phyloP scores from a whole-genome alignment of 2,888 invertebrate genomes.

The Augiades crinisus region DNA sequence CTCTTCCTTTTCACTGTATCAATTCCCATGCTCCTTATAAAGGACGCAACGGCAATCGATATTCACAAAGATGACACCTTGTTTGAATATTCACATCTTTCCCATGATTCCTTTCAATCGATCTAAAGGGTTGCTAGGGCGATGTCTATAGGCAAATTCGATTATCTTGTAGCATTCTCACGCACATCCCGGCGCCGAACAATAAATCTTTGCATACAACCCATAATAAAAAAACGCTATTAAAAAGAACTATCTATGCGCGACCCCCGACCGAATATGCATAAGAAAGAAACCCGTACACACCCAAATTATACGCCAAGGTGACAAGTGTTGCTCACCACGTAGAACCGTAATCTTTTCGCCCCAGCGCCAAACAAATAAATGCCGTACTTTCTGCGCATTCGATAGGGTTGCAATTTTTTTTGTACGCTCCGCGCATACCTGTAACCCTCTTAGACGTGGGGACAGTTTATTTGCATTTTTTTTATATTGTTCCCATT shows the following conservation, averaged over 20 bases:
- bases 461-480: slow-evolving; percentile 82
- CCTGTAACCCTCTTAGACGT: slow-evolving; percentile 67
- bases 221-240: slow-evolving; percentile 73
- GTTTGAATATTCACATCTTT: slow-evolving; percentile 79
- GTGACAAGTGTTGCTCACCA: slow-evolving; percentile 72
- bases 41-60: slow-evolving; percentile 76
- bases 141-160: slow-evolving; percentile 80
- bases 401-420: slow-evolving; percentile 59
- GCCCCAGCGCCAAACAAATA: slow-evolving; percentile 38
- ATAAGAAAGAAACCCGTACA: slow-evolving; percentile 67
- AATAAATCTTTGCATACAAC: slow-evolving; percentile 79
- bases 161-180: slow-evolving; percentile 78
- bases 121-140: slow-evolving; percentile 68
- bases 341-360: slow-evolving; percentile 45
- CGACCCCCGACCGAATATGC: slow-evolving; percentile 71
- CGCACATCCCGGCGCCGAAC: slow-evolving; percentile 70
- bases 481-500: slow-evolving; percentile 74
- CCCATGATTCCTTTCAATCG: slow-evolving; percentile 68
- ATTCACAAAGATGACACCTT: slow-evolving; percentile 81
- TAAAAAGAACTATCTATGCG: slow-evolving; percentile 75
- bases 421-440: slow-evolving; percentile 56
- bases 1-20: slow-evolving; percentile 76
- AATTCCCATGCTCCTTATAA: slow-evolving; percentile 74
- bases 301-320: slow-evolving; percentile 78
- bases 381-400: slow-evolving; percentile 56